Base-by-base conservation (phyloP, 2,888 invertebrate species). In the Stomorhina lunata region DNA sequence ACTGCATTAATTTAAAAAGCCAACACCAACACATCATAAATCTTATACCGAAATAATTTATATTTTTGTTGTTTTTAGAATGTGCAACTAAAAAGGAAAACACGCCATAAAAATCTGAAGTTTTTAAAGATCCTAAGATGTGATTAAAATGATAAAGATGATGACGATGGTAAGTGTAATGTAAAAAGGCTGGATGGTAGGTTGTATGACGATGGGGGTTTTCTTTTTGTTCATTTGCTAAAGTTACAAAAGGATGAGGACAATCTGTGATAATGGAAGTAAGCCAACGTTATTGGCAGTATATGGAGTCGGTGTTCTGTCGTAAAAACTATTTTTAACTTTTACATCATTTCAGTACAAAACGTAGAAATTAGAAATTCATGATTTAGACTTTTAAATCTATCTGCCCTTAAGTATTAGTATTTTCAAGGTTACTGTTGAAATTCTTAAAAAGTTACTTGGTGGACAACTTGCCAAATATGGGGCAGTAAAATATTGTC, bases 291-390 rank as follows among this genome's bases (percentile, higher is more conserved):
- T n/a, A n/a, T n/a, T n/a, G n/a, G n/a, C n/a, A n/a, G n/a, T n/a
- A n/a, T n/a, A 22, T 27, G 22, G 22, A 27, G 45, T 29, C 57
- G 20, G 27, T 32, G 53, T 29, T 12, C 45, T 72, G 32, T 22
- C n/a, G n/a, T 75, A 59, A 48, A 72, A 66, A 25, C 65, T 79
- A 72, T 79, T 79, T 72, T 72, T 79, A 79, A 27, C 37, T 66
- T 79, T 65, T 65, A 48, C 37, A 57, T 65, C 45, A 65, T 27
- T 65, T 34, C 17, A 34, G 22, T 59, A 66, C 50, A 40, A 66
- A 72, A 34, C 27, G 50, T 25, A 40, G 48, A 59, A 80, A 73
- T 80, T 73, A 80, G 79, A 80, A 80, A 50, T 61, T 34, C 50
- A 73, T 53, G 40, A 43, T 50, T 59, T 57, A 17, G 32, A 34